Conservation (phyloP, 2,113 vertebrate species). For the Globicephala melas region DNA sequence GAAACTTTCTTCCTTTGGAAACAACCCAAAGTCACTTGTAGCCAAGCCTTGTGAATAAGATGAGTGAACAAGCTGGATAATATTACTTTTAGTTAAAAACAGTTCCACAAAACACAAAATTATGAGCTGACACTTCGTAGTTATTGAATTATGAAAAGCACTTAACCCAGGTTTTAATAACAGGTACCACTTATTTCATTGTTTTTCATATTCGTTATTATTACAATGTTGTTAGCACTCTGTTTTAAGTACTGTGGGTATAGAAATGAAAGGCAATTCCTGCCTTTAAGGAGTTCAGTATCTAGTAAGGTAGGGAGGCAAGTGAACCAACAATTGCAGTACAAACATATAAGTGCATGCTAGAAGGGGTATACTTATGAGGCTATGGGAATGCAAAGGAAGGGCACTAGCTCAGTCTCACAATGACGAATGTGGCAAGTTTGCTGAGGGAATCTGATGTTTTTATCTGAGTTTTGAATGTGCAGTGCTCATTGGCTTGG, state of each 20-base stretch:
- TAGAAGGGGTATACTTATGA: neutral
- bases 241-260: neutral
- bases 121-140: slow-evolving; percentile 42
- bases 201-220: slow-evolving; percentile 20
- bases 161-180: slow-evolving; percentile 27
- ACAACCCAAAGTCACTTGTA: slow-evolving; percentile 52
- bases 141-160: slow-evolving; percentile 40
- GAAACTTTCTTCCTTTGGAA: slow-evolving; percentile 62
- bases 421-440: neutral
- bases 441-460: neutral
- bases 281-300: neutral
- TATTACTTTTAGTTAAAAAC: slow-evolving; percentile 63
- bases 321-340: neutral
- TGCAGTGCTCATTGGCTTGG: neutral
- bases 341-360: neutral
- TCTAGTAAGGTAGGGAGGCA: neutral
- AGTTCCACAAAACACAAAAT: slow-evolving; percentile 53
- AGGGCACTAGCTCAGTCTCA: neutral
- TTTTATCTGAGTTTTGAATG: slow-evolving; percentile 15
- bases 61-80: slow-evolving; percentile 52
- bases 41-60: slow-evolving; percentile 53
- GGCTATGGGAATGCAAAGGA: neutral
- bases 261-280: slow-evolving; percentile 14
- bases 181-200: neutral
- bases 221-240: neutral